Evolutionary conservation across 2,888 invertebrate species (phyloP).

Genomic region (Yponomeuta evonymella): DNA sequence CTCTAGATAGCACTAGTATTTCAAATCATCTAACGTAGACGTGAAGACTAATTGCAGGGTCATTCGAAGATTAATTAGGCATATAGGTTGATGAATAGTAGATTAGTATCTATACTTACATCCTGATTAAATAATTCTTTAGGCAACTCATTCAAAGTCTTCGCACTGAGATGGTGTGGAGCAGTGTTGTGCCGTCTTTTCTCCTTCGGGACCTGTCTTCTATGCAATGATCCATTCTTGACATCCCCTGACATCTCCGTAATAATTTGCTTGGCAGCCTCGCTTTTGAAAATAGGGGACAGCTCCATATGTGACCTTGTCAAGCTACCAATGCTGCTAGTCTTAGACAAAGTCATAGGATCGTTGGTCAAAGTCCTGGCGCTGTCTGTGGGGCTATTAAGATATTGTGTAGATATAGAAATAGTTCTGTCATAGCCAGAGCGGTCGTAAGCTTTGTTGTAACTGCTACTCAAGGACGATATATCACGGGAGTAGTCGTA

Average conservation of each 20-base stretch:
- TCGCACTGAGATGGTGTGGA: slow-evolving; percentile 82
- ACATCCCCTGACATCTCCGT: slow-evolving; percentile 83
- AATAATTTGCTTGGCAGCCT: slow-evolving; percentile 90
- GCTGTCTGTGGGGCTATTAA: slow-evolving; percentile 67
- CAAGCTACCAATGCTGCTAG: slow-evolving; percentile 63
- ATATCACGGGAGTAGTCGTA: slow-evolving; percentile 65
- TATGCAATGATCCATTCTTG: slow-evolving; percentile 75
- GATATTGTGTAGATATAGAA: slow-evolving; percentile 61
- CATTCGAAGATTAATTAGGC: too few species aligned
- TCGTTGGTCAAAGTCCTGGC: slow-evolving; percentile 65
- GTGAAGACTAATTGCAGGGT: too few species aligned
- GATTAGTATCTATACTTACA: slow-evolving; percentile 42
- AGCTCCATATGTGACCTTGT: slow-evolving; percentile 74
- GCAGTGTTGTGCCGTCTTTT: slow-evolving; percentile 92
- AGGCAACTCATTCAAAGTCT: slow-evolving; percentile 77
- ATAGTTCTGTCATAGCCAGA: slow-evolving; percentile 55
- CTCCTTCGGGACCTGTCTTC: slow-evolving; percentile 86
- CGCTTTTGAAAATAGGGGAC: slow-evolving; percentile 90
- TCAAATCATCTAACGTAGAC: too few species aligned
- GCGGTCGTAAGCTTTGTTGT: slow-evolving; percentile 56
- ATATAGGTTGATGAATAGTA: too few species aligned
- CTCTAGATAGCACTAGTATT: too few species aligned
- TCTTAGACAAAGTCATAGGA: slow-evolving; percentile 63
- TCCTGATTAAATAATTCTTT: slow-evolving; percentile 62
- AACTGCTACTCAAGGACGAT: slow-evolving; percentile 62